Base-by-base conservation (phyloP, 2,888 invertebrate genomes). In the Drosophila villosipedis region DNA sequence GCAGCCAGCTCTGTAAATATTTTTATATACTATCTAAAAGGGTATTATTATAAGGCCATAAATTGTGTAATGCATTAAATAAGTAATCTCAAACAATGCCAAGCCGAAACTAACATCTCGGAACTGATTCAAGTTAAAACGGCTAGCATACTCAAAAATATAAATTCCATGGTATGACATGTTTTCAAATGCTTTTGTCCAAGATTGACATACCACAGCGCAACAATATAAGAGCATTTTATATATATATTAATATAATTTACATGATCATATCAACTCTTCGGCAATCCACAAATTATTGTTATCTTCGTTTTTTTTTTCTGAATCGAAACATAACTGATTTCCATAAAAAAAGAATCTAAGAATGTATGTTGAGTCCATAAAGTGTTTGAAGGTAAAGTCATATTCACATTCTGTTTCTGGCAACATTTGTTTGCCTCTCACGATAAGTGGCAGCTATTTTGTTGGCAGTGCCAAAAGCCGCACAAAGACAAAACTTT, bases 401-500 rank as follows among this genome's bases (percentile, higher is more conserved):
- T 31, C 25, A 28, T 22, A 39, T 54, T 39, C 37, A 39, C 41
- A 41, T 30, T 57, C n/a, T 10, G 1, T 4, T 43, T 22, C 1
- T 19, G 2, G 43, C 31, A 43, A 58, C 30, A 41, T 35, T 58
- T 30, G 35, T 58, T n/a, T 50, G 37, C 25, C 39, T 25, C 35
- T 53, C 4, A 39, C 33, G 14, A 10, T 41, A 60, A 65, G 62
- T 58, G 66, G 73, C 54, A 60, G 60, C 55, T 58, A 72, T 47
- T 64, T 64, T 35, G 64, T 58, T 53, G 57, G 50, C 64, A 55
- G 31, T 52, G 43, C 43, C 60, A 41, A 43, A 58, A 49, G 47
- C 50, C 52, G 30, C 50, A 66, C 31, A 53, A 50, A 62, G 57
- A 73, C 35, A 54, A 71, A 73, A 75, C 41, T 68, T 73, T 83